Conservation (phyloP, 2,888 invertebrate genomes). For the Acanthosepion lycidas region DNA sequence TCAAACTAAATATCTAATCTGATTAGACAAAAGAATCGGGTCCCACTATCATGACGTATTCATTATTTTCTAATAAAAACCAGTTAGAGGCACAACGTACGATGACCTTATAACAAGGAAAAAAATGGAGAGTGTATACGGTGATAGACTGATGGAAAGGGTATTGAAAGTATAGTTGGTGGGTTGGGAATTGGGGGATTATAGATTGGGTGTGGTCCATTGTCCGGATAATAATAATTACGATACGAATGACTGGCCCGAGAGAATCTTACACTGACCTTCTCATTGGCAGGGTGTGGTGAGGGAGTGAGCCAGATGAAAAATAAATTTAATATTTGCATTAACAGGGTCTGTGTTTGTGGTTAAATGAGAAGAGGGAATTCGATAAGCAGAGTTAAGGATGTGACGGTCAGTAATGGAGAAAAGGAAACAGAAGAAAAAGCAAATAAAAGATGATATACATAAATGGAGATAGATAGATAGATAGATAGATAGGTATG, state of each 20-base stretch:
- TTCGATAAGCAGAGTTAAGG: neutral
- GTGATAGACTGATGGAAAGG: neutral
- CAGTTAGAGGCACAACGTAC: neutral
- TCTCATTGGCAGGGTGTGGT: neutral
- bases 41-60: neutral
- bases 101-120: neutral
- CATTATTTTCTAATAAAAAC: neutral
- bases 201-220: neutral
- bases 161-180: too few relatives aligned
- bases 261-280: neutral
- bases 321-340: neutral
- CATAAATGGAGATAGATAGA: neutral
- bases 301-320: neutral
- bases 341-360: neutral
- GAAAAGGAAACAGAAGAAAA: neutral
- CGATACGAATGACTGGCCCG: neutral
- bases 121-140: neutral
- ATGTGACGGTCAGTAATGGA: neutral
- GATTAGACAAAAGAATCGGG: neutral
- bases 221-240: constrained; percentile 21
- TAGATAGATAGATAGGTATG: neutral
- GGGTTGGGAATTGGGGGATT: neutral
- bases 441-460: neutral
- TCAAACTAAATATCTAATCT: neutral
- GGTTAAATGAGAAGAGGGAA: neutral